phyloP scores from a whole-genome alignment of 2,113 vertebrate genomes.

The Myxocyprinus asiaticus region DNA sequence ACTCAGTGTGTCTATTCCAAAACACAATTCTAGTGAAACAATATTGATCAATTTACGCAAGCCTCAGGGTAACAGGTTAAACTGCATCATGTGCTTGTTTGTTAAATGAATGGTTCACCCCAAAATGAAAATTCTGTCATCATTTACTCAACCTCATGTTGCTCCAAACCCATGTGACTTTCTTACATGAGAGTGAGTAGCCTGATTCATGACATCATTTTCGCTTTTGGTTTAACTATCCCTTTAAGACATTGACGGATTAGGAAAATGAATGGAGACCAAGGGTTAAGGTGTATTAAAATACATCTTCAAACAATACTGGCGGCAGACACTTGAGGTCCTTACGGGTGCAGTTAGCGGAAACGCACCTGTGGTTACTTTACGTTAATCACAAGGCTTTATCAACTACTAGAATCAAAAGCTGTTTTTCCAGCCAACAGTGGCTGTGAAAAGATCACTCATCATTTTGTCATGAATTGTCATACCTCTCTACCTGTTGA shows the following conservation, averaged over 20 bases:
- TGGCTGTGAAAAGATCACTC: conserved; percentile 2
- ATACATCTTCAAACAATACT: neutral
- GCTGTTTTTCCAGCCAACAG: conserved; percentile 15
- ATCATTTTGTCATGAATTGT: conserved; percentile 25
- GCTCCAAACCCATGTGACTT: too few relatives aligned
- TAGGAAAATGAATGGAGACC: neutral
- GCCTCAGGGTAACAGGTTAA: neutral
- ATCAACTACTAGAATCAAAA: neutral
- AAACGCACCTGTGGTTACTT: neutral
- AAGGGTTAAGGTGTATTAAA: neutral
- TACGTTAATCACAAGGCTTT: neutral
- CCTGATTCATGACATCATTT: too few relatives aligned
- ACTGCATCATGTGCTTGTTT: neutral
- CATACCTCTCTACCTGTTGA: conserved; percentile 11
- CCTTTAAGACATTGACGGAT: too few relatives aligned
- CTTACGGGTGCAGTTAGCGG: neutral
- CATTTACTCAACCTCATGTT: too few relatives aligned
- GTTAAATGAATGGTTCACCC: neutral
- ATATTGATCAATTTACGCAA: neutral
- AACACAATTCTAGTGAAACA: conserved; percentile 6
- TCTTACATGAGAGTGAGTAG: too few relatives aligned
- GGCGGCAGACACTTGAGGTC: neutral
- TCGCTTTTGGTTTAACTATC: too few relatives aligned
- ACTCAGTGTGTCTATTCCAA: neutral
- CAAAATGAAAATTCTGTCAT: neutral